Evolutionary conservation across 2,888 invertebrate genomes (phyloP), one percentile per base, ranked within the genome.

Genomic region (Phaedon cochleariae): DNA sequence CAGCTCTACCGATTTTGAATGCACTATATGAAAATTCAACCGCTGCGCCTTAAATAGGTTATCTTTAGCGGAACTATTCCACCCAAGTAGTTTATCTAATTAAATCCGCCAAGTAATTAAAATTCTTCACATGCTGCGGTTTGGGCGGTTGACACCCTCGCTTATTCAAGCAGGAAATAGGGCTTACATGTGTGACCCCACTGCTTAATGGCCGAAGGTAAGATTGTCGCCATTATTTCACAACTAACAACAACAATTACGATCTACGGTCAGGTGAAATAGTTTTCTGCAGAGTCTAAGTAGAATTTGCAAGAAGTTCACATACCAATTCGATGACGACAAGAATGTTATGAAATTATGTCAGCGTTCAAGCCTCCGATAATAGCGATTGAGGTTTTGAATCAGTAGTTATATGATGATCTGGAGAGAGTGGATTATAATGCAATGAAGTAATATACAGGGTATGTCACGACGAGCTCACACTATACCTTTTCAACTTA

Each of bases 161-260:
- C 62, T 60, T 57, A 59, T 63, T 63, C 49, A 21, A 58, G 46
- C 61, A 58, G 58, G 58, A 51, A 59, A 61, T 72, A 65, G 64
- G 54, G 63, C 49, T 54, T 62, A 55, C 63, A 69, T 69, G 66
- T 68, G 65, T 65, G 68, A 65, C 68, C 68, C 62, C 34, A 62
- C 62, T 68, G 59, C 64, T 63, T 65, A 53, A 71, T 70, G 67
- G 67, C 62, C 57, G 67, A 64, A 64, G 62, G 65, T 67, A 67
- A 74, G 68, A 73, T 74, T 72, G 70, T 71, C 72, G 65, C 69
- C 67, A 67, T 67, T 70, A 69, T 67, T 69, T 64, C 70, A 65
- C 66, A 71, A 65, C 68, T 63, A 62, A 65, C 68, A 65, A 68
- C 64, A 68, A 68, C 73, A 68, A 72, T 67, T 60, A 62, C 46